A percentile compares a stretch with the other conserved stretches of the same genome.
Evolutionary conservation across 2,888 invertebrate genomes (phyloP).

Genomic region (Scaptomyza cyrtandrae): DNA sequence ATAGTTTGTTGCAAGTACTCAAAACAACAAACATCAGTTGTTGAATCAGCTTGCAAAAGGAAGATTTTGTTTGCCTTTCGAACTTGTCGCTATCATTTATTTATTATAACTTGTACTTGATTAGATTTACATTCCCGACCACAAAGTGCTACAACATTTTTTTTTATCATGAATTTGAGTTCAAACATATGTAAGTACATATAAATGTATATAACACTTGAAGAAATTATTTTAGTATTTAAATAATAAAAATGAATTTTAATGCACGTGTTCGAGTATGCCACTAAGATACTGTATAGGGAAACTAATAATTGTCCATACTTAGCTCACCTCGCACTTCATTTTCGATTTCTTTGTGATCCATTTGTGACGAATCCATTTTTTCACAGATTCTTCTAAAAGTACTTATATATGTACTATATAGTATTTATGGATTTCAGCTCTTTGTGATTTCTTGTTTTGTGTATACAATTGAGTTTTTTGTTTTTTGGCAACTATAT

Average conservation of each 20-base stretch:
- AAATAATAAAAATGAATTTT: not conserved
- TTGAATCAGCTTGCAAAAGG: constrained; percentile 15
- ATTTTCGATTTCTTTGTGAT: constrained; percentile 82
- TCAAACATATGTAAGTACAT: constrained; percentile 4
- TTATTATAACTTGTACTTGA: constrained; percentile 27
- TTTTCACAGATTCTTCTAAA: constrained; percentile 22
- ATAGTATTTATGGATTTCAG: constrained; percentile 58
- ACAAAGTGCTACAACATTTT: not conserved
- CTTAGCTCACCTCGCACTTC: constrained; percentile 83
- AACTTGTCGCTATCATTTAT: not conserved
- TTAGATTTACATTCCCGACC: constrained; percentile 31
- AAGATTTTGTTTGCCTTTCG: constrained; percentile 3
- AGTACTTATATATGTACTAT: constrained; percentile 33
- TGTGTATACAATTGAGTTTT: constrained; percentile 26
- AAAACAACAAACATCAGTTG: constrained; percentile 4
- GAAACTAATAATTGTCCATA: constrained; percentile 47
- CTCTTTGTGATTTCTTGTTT: constrained; percentile 26
- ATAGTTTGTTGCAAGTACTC: not conserved
- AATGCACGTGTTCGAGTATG: not conserved
- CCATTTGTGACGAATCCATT: constrained; percentile 65
- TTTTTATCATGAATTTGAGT: constrained; percentile 20
- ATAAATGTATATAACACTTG: not conserved
- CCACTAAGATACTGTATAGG: not conserved
- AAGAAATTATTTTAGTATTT: not conserved
- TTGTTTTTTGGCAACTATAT: constrained; percentile 20